Conservation (phyloP, 1,140 invertebrate genomes). For the Drosophila seguyi region DNA sequence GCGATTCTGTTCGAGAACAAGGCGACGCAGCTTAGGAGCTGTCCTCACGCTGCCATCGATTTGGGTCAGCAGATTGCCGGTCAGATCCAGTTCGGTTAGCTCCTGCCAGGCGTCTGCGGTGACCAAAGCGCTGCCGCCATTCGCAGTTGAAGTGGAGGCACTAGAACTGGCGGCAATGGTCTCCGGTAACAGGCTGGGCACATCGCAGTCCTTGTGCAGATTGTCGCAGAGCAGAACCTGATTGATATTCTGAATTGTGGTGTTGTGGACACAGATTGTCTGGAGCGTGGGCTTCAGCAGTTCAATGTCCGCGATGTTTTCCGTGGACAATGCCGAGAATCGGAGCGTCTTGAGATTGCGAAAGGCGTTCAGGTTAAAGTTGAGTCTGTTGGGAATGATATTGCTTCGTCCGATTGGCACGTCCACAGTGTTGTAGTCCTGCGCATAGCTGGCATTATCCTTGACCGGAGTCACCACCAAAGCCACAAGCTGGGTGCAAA, state of each 20-base stretch:
- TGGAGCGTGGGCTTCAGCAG: constrained; percentile 89
- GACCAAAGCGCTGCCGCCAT: constrained; percentile 38
- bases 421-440: constrained; percentile 81
- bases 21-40: constrained; percentile 90
- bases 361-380: constrained; percentile 93
- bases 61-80: constrained; percentile 91
- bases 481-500: constrained; percentile 90
- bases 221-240: constrained; percentile 92
- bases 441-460: constrained; percentile 64
- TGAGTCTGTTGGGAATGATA: constrained; percentile 91
- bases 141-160: constrained; percentile 1
- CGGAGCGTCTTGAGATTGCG: constrained; percentile 89
- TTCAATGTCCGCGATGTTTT: constrained; percentile 88
- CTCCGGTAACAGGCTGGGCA: constrained; percentile 62
- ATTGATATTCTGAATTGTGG: constrained; percentile 87
- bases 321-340: constrained; percentile 88
- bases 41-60: constrained; percentile 93
- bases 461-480: constrained; percentile 88
- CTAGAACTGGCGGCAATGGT: not conserved
- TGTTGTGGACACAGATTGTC: constrained; percentile 87
- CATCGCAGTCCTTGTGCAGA: constrained; percentile 87
- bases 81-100: constrained; percentile 90
- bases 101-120: constrained; percentile 87
- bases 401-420: constrained; percentile 90
- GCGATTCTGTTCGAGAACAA: constrained; percentile 92